A percentile compares a stretch with the other conserved stretches of the same genome.
Evolutionary conservation across 2,888 invertebrate species (phyloP).

Genomic region (Calameuta filiformis): DNA sequence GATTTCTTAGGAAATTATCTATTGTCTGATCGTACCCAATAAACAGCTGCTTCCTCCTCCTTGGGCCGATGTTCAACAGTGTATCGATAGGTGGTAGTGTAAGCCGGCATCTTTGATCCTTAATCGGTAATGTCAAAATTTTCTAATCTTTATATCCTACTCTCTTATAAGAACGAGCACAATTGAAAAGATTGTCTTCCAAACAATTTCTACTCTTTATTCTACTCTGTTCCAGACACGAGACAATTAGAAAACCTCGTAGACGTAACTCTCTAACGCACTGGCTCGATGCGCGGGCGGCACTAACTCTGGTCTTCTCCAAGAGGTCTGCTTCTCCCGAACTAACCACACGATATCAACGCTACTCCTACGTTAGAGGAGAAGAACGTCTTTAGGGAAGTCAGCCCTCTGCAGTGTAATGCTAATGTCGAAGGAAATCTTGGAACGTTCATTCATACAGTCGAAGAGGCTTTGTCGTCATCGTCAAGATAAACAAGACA

Average conservation of each 20-base stretch:
- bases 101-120: conserved; percentile 52
- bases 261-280: conserved; percentile 39
- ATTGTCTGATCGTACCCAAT: conserved; percentile 69
- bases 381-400: not conserved
- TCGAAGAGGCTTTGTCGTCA: not conserved
- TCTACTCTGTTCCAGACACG: not conserved
- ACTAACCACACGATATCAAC: not conserved
- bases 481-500: not conserved
- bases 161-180: conserved; percentile 8
- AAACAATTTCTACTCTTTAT: not conserved
- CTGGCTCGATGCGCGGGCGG: conserved; percentile 59
- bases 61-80: conserved; percentile 52
- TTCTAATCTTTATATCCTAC: conserved; percentile 7
- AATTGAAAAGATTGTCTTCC: not conserved
- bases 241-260: not conserved
- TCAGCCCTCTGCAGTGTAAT: not conserved
- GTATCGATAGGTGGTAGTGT: conserved; percentile 54
- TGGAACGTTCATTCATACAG: not conserved
- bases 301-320: conserved; percentile 54
- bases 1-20: no score
- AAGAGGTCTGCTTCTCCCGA: conserved; percentile 22
- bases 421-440: not conserved
- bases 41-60: conserved; percentile 72
- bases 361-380: conserved; percentile 1
- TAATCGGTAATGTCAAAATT: conserved; percentile 24